A percentile compares a stretch with the other conserved stretches of the same genome.
Evolutionary conservation across 2,888 invertebrate species (phyloP).

Genomic region (Troides oblongomaculatus): DNA sequence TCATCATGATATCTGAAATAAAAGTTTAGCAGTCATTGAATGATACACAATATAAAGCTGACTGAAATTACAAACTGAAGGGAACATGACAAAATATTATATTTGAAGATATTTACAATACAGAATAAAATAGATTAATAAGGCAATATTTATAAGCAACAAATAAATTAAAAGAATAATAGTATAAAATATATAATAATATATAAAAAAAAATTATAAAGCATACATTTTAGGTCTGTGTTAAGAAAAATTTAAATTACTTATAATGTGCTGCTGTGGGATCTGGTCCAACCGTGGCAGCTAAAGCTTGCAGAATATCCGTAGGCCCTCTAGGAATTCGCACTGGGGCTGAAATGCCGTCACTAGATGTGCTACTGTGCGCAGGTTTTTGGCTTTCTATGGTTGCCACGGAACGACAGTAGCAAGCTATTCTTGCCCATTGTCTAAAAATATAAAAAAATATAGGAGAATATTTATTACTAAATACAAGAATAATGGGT

Average conservation of each 20-base stretch:
- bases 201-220: too few species aligned
- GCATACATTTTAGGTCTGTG: too few species aligned
- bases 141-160: too few species aligned
- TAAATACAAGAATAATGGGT: too few species aligned
- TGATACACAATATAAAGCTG: too few species aligned
- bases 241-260: conserved; percentile 41
- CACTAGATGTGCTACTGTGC: conserved; percentile 52
- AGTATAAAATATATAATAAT: too few species aligned
- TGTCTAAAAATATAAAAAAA: conserved; percentile 46
- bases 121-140: too few species aligned
- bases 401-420: conserved; percentile 58
- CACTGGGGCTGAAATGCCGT: conserved; percentile 80
- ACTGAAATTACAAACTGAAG: too few species aligned
- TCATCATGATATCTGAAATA: conserved; percentile 89
- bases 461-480: too few species aligned
- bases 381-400: conserved; percentile 68
- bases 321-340: conserved; percentile 88
- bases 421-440: conserved; percentile 57
- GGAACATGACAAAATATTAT: too few species aligned
- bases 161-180: too few species aligned
- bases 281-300: conserved; percentile 88
- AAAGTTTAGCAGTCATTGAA: background rate
- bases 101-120: too few species aligned
- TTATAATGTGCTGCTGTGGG: conserved; percentile 93
- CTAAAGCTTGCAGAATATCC: conserved; percentile 89